Percentiles rank a stretch among this genome's conserved stretches.
phyloP scores from a whole-genome alignment of 2,888 invertebrate genomes.

The Choristoneura rosaceana region DNA sequence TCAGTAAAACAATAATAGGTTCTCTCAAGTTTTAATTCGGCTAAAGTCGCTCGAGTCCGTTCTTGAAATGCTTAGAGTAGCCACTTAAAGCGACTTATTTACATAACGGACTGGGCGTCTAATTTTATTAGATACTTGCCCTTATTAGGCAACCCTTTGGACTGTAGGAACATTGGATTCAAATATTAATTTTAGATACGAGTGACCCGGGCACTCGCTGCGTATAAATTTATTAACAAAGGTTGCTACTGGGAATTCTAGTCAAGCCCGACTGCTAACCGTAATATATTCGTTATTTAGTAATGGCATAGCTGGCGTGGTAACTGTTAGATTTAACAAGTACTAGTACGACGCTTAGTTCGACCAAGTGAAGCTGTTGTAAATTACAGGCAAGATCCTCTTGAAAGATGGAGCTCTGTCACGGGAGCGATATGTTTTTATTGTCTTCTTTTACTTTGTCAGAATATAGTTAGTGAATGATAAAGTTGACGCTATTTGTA shows the following conservation, averaged over 20 bases:
- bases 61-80: constrained; percentile 29
- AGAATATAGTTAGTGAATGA: neutral
- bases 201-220: constrained; percentile 37
- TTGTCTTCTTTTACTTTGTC: neutral
- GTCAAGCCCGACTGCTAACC: constrained; percentile 14
- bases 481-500: neutral
- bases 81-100: constrained; percentile 26
- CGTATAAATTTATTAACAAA: constrained; percentile 41
- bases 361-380: neutral
- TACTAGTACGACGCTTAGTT: neutral
- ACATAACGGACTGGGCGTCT: constrained; percentile 33
- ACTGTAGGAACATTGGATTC: constrained; percentile 33
- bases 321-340: constrained; percentile 16
- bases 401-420: neutral
- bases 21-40: constrained; percentile 24
- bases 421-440: neutral
- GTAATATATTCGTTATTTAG: constrained; percentile 41
- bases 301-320: constrained; percentile 7
- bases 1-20: constrained; percentile 15
- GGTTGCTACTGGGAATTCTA: constrained; percentile 38
- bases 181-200: constrained; percentile 42
- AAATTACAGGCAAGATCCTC: neutral
- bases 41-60: constrained; percentile 30
- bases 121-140: constrained; percentile 36
- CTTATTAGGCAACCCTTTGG: constrained; percentile 33